Evolutionary conservation across 2,888 invertebrate species (phyloP).

Genomic region (Drosophila kambysellisi): DNA sequence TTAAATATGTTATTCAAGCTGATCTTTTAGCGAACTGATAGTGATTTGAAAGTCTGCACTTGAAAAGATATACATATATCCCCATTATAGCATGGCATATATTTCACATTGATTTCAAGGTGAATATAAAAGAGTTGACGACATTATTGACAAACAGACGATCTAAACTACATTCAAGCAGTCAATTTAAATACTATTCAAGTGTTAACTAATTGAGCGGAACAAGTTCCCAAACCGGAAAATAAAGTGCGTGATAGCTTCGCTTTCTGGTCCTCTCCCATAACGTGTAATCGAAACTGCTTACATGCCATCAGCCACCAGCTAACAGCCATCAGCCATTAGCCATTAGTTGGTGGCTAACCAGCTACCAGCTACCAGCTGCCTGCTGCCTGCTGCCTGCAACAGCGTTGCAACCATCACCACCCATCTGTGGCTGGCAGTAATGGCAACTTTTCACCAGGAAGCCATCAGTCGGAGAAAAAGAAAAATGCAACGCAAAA

Average conservation of each 20-base stretch:
- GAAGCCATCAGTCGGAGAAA: constrained; percentile 42
- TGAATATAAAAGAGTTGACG: too few species aligned
- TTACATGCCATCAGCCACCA: too few species aligned
- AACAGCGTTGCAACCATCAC: neutral
- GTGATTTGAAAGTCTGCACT: neutral
- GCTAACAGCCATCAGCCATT: too few species aligned
- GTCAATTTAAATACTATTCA: constrained; percentile 60
- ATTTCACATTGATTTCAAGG: too few species aligned
- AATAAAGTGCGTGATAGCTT: constrained; percentile 12
- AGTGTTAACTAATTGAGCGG: constrained; percentile 68
- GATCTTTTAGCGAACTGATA: neutral
- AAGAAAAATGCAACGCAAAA: constrained; percentile 14
- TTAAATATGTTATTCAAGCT: neutral
- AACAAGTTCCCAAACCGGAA: constrained; percentile 48
- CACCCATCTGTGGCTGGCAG: constrained; percentile 2
- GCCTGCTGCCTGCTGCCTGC: too few species aligned
- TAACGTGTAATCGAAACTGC: neutral
- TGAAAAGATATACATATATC: neutral
- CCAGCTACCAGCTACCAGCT: neutral
- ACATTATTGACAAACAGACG: too few species aligned
- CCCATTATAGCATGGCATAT: too few species aligned
- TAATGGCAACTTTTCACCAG: constrained; percentile 74
- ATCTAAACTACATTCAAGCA: neutral
- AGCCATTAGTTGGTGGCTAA: too few species aligned
- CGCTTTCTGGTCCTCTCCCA: constrained; percentile 27